Conservation (phyloP, 2,113 vertebrate species). For the Leptobrachium ailaonicum region DNA sequence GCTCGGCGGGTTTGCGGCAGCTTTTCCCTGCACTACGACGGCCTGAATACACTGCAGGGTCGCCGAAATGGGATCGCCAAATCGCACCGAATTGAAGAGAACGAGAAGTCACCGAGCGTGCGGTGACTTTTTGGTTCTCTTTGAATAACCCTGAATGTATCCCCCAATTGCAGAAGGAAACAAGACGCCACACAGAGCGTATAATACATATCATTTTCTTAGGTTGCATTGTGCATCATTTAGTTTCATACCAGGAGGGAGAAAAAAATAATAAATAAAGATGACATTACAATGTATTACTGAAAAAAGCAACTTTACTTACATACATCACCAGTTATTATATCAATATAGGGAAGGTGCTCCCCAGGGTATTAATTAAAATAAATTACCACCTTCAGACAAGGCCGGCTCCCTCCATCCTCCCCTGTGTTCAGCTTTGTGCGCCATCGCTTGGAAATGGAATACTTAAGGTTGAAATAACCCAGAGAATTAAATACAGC, state of each 20-base stretch:
- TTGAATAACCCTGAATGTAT: too few species aligned
- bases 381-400: slow-evolving; percentile 62
- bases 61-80: too few species aligned
- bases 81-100: too few species aligned
- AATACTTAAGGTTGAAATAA: slow-evolving; percentile 65
- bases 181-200: background rate
- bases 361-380: slow-evolving; percentile 73
- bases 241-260: background rate
- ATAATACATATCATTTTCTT: background rate
- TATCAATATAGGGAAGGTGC: slow-evolving; percentile 53
- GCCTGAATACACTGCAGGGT: too few species aligned
- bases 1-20: too few species aligned
- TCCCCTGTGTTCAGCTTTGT: slow-evolving; percentile 55
- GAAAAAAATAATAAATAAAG: background rate
- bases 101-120: too few species aligned
- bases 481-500: slow-evolving; percentile 57
- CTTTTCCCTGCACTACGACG: too few species aligned
- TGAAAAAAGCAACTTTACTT: slow-evolving; percentile 27
- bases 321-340: slow-evolving; percentile 26
- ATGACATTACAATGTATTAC: background rate
- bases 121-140: too few species aligned
- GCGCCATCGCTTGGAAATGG: slow-evolving; percentile 53
- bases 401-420: slow-evolving; percentile 24
- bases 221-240: background rate
- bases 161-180: too few species aligned